Evolutionary conservation across 2,888 invertebrate genomes (phyloP).

Genomic region (Aplocera efformata): DNA sequence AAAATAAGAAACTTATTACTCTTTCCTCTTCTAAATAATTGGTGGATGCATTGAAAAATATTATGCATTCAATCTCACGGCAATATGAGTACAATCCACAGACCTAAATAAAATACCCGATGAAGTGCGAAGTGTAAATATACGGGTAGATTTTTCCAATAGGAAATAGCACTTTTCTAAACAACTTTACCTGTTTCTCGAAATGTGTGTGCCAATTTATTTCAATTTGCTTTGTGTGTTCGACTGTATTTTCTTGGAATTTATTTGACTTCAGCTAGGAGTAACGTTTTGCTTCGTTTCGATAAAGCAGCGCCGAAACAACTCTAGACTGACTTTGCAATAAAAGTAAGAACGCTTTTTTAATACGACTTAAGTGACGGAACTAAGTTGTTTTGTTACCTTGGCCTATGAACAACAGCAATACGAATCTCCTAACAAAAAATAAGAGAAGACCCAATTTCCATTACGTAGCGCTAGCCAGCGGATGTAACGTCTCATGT

Average conservation of each 20-base stretch:
- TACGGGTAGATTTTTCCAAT: slow-evolving; percentile 46
- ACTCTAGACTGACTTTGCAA: slow-evolving; percentile 1
- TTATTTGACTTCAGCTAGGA: slow-evolving; percentile 12
- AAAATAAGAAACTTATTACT: no score
- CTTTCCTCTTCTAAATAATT: no score
- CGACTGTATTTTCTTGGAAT: slow-evolving; percentile 12
- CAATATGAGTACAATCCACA: slow-evolving; percentile 58
- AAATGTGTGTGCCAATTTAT: slow-evolving; percentile 24
- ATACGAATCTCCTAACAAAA: no score
- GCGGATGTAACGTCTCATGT: no score
- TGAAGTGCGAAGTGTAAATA: slow-evolving; percentile 46
- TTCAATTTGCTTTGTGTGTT: slow-evolving; percentile 19
- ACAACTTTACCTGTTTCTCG: slow-evolving; percentile 26
- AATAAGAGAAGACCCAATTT: no score
- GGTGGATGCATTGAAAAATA: slow-evolving; percentile 54
- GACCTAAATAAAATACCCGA: slow-evolving; percentile 29
- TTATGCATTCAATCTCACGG: slow-evolving; percentile 54
- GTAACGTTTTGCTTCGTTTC: no score
- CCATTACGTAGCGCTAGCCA: no score
- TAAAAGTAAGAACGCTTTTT: background rate
- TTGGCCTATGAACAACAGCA: no score
- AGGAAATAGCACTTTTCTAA: slow-evolving; percentile 26
- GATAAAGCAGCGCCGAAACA: no score
- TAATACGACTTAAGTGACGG: no score
- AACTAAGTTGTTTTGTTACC: no score